These are phyloP conservation scores for Hirtodrosophila alboralis DNA, from an alignment of 2,888 invertebrate species.

Conservation along the genomic window DNA sequence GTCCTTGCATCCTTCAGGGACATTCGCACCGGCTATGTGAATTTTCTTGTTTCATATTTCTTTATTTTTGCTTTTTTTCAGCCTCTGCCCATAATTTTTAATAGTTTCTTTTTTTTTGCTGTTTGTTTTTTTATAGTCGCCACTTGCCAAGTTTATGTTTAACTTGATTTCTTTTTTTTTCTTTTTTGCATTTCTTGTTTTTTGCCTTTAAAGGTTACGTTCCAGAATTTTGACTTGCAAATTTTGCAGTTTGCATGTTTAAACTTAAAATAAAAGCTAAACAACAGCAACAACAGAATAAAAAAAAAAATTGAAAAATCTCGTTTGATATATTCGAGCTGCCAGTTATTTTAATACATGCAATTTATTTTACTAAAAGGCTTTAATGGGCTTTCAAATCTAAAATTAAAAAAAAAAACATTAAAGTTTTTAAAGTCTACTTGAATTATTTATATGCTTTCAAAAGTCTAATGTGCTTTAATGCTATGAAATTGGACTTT, in stretches of 20 bases:
- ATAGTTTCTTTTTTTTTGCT: not conserved
- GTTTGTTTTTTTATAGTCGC: constrained; percentile 8
- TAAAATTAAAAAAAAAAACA: too few species aligned
- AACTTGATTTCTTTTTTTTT: constrained; percentile 1
- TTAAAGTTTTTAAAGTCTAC: too few species aligned
- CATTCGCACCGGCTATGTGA: constrained; percentile 1
- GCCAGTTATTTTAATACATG: too few species aligned
- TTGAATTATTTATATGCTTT: too few species aligned
- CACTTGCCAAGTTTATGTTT: constrained; percentile 21
- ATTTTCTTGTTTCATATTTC: constrained; percentile 33
- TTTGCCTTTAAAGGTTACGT: constrained; percentile 25
- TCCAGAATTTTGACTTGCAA: constrained; percentile 44
- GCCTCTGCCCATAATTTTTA: constrained; percentile 22
- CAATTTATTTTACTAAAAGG: too few species aligned
- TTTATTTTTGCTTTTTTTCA: constrained; percentile 21
- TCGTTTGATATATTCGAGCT: too few species aligned
- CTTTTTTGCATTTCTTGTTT: not conserved
- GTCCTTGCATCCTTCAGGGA: constrained; percentile 31
- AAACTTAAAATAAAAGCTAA: constrained; percentile 6
- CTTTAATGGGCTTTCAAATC: too few species aligned
- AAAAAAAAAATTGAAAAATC: too few species aligned
- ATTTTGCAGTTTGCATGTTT: constrained; percentile 38
- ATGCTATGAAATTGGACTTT: too few species aligned
- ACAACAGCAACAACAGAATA: too few species aligned
- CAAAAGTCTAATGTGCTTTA: too few species aligned